Conservation (phyloP, 2,797 vertebrate species). For the Aplochiton taeniatus region DNA sequence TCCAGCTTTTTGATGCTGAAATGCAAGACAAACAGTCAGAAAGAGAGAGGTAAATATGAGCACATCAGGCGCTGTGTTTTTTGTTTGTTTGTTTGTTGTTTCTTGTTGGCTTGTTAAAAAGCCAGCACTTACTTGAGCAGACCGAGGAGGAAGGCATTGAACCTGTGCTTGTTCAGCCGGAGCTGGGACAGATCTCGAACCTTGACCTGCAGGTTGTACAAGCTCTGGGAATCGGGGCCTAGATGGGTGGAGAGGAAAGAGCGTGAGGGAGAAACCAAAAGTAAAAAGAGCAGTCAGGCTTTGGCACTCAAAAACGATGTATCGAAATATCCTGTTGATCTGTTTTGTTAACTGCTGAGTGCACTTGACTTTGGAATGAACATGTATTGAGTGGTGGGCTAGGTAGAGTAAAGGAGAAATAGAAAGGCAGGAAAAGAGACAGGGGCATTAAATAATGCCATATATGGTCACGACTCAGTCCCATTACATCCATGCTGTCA, state of each 20-base stretch:
- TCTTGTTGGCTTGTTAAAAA: no score
- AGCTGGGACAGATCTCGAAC: constrained; percentile 85
- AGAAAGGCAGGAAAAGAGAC: constrained; percentile 26
- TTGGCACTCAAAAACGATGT: no score
- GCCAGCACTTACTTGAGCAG: constrained; percentile 87
- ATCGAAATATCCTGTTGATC: no score
- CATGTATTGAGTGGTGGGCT: no score
- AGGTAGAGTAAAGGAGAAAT: background rate
- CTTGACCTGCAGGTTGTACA: constrained; percentile 81
- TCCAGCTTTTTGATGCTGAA: constrained; percentile 88
- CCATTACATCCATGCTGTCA: background rate
- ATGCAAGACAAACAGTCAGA: constrained; percentile 10
- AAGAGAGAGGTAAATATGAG: background rate
- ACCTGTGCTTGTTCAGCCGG: constrained; percentile 83
- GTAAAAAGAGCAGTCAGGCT: background rate
- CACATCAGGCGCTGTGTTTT: no score
- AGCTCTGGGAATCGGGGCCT: constrained; percentile 76
- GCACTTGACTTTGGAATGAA: no score
- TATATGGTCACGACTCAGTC: no score
- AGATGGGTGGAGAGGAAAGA: constrained; percentile 21
- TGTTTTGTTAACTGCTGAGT: no score
- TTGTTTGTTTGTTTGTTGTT: background rate
- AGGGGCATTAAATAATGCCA: no score
- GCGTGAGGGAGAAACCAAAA: background rate
- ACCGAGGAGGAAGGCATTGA: constrained; percentile 92